Evolutionary conservation across 2,113 vertebrate genomes (phyloP), one percentile per base, ranked within the genome.

Genomic region (Himantopus leucocephalus): DNA sequence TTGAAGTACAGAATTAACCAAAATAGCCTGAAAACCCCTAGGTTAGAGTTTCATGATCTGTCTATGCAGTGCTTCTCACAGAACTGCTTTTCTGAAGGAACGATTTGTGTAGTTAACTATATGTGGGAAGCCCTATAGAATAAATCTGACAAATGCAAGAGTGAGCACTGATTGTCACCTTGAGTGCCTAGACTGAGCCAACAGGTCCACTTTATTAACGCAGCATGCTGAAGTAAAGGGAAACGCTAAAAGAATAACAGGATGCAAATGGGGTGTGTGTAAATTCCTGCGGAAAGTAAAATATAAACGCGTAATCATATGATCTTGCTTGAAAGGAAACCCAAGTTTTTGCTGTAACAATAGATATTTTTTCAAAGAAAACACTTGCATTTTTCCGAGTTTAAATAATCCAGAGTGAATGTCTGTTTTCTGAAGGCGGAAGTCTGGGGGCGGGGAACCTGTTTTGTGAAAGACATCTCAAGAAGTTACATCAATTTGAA

Each of bases 281-380:
- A 81, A 97, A 98, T 98, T 99, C 98, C 98, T 99, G 98, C 98
- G 98, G 98, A 98, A 98, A 98, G 98, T 97, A 98, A 98, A 98
- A 98, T 98, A 98, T 98, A 98, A 98, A 98, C 97, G 97, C 8
- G 95, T 94, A 98, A 98, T 99, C 98, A 97, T 98, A 98, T 98
- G 98, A 98, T 99, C 98, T 98, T 94, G 95, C 95, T 98, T 97
- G 97, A 98, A 97, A 98, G 98, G 98, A 99, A 99, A 98, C 98
- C 96, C 95, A 96, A 85, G 96, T 79, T 97, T 98, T 98, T 98
- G 95, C 98, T 97, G 94, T 96, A 98, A 98, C 98, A 99, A 99
- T 98, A 97, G 98, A 98, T 98, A 93, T 98, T 98, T 98, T 98
- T 95, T 98, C 97, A 98, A 98, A 98, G 97, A 98, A 98, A 98